Conservation (phyloP, 1,140 invertebrate species). For the Anagrus nilaparvatae region DNA sequence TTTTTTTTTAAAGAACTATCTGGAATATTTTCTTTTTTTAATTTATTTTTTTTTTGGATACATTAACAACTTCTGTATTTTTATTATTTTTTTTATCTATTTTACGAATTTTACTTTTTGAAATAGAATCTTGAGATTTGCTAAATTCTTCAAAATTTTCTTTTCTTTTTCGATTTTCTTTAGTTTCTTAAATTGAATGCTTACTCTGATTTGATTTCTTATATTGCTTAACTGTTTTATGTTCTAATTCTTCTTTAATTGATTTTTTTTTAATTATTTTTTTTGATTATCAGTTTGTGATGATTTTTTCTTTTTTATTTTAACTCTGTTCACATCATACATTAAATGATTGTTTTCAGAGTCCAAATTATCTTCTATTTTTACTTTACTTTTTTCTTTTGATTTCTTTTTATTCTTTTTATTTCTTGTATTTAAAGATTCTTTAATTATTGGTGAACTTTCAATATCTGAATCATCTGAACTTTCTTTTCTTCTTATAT, state of each 20-base stretch:
- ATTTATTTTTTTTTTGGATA: conserved; percentile 40
- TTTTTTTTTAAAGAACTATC: conserved; percentile 26
- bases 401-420: conserved; percentile 27
- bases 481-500: conserved; percentile 31
- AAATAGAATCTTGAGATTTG: conserved; percentile 23
- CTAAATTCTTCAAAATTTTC: conserved; percentile 37
- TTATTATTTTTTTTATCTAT: conserved; percentile 34
- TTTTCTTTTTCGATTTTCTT: conserved; percentile 32
- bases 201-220: too few relatives aligned
- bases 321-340: conserved; percentile 35
- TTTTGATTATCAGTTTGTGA: conserved; percentile 17
- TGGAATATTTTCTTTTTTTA: conserved; percentile 44
- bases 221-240: conserved; percentile 29
- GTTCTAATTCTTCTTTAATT: conserved; percentile 35
- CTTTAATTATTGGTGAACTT: conserved; percentile 16
- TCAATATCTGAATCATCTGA: conserved; percentile 32
- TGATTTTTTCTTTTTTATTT: conserved; percentile 28
- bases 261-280: conserved; percentile 23
- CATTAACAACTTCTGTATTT: conserved; percentile 40
- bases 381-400: conserved; percentile 34
- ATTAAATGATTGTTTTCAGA: conserved; percentile 27
- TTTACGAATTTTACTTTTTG: conserved; percentile 35
- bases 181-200: conserved; percentile 18
- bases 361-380: conserved; percentile 32
- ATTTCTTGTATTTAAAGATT: conserved; percentile 21